These are phyloP conservation scores for Chaetorhynchus papuensis DNA, from an alignment of 2,113 vertebrate species.

Conservation along the genomic window DNA sequence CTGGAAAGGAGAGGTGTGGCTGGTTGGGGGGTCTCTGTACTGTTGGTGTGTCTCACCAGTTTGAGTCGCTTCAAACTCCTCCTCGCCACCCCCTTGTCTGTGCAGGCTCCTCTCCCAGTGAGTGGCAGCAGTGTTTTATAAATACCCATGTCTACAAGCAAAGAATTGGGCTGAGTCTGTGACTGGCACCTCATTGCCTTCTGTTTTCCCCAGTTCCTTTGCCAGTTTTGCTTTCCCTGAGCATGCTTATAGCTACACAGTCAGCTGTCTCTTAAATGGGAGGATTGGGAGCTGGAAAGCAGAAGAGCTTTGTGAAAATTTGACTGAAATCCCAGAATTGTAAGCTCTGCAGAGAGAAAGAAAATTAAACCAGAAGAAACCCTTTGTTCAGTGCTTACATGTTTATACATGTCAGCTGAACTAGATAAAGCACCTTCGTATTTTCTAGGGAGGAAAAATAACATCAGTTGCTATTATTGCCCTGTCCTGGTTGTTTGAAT, in stretches of 20 bases:
- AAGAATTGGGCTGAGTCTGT: neutral
- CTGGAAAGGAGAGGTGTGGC: neutral
- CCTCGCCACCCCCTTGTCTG: neutral
- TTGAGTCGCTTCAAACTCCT: neutral
- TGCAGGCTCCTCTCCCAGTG: neutral
- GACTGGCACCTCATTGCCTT: neutral
- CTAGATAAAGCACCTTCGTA: neutral
- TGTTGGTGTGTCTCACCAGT: neutral
- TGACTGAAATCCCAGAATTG: neutral
- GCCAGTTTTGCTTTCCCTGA: neutral
- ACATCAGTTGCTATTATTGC: accelerated
- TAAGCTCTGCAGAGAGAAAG: neutral
- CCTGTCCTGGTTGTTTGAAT: neutral
- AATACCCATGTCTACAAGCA: accelerated
- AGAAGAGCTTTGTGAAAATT: neutral
- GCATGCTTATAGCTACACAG: neutral
- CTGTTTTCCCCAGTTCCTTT: neutral
- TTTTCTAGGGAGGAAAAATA: neutral
- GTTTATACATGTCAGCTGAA: neutral
- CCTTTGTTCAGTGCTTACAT: neutral
- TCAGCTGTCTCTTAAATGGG: neutral
- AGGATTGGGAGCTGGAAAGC: neutral
- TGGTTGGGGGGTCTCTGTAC: neutral
- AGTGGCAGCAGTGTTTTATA: neutral
- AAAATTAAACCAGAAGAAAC: neutral